These are phyloP conservation scores for Xenopus tropicalis DNA, from an alignment of 2,113 vertebrate genomes.

Conservation along the genomic window DNA sequence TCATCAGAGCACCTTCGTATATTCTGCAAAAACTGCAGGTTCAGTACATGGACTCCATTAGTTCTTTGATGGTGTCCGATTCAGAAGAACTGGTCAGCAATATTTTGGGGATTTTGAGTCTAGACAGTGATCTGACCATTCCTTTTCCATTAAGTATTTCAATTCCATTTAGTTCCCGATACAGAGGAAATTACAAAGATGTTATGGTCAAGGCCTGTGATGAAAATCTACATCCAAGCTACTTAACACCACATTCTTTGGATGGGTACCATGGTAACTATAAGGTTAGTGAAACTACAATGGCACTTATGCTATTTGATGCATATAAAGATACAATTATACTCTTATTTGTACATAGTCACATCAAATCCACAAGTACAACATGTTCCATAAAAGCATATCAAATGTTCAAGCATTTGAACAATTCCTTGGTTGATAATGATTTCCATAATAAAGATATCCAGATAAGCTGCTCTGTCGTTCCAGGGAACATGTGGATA, in stretches of 20 bases:
- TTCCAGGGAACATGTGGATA: too few relatives aligned
- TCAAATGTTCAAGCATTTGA: too few relatives aligned
- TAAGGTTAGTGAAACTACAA: constrained; percentile 62
- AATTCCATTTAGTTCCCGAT: constrained; percentile 69
- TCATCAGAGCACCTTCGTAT: constrained; percentile 60
- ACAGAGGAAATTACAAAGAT: constrained; percentile 73
- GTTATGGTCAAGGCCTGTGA: constrained; percentile 75
- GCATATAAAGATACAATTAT: not conserved
- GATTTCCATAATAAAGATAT: too few relatives aligned
- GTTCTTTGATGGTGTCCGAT: constrained; percentile 68
- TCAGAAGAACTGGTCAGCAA: constrained; percentile 82
- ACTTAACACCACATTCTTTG: constrained; percentile 61
- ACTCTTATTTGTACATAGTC: not conserved
- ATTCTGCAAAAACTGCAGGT: constrained; percentile 60
- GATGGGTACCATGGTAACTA: constrained; percentile 60
- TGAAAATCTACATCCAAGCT: constrained; percentile 60
- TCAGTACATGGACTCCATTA: constrained; percentile 59
- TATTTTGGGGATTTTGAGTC: constrained; percentile 61
- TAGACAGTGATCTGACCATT: constrained; percentile 47
- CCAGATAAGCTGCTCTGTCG: too few relatives aligned
- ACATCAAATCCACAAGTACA: too few relatives aligned
- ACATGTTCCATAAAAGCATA: too few relatives aligned
- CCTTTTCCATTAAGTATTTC: constrained; percentile 69
- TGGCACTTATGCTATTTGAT: not conserved
- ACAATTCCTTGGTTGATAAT: too few relatives aligned